Base-by-base conservation (phyloP, 2,888 invertebrate genomes). In the Priocnemis perturbator region DNA sequence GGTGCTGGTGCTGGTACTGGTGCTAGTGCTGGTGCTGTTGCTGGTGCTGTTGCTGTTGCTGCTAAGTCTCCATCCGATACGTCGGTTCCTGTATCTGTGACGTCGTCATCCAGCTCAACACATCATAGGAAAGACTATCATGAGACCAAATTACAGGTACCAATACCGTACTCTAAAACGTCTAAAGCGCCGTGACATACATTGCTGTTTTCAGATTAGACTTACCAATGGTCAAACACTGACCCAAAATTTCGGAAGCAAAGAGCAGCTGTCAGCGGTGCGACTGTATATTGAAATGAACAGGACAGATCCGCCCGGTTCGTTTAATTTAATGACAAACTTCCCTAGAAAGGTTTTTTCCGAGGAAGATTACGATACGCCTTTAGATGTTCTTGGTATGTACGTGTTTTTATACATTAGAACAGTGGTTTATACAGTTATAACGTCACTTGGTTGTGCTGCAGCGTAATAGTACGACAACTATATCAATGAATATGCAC, bases 221-320 rank as follows among this genome's bases (percentile, higher is more conserved):
- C 89, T 97, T 56, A 93, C 94, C 0, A 93, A 94, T 89, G 97
- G 97, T 15, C 90, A 92, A 64, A 91, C 93, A 0, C 87, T 96
- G 26, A 93, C 92, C 0, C 95, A 96, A 85, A 93, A 92, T 3
- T 97, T 97, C 87, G 94, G 94, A 11, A 94, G 94, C 19, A 96
- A 95, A 85, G 98, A 98, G 86, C 95, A 95, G 71, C 91, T 99
- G 9, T 95, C 97, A 0, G 97, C 98, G 11, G 98, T 99, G 37
- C 92, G 97, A 85, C 89, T 98, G 50, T 99, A 93, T 89, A 92
- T 98, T 59, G 94, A 97, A 90, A 92, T 97, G 91, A 95, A 98
- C 83, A 92, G 96, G 61, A 93, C 93, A 52, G 94, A 95, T 82
- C 92, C 92, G 11, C 90, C 91, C 0, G 91, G 90, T 55, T 90